Conservation (phyloP, 2,113 vertebrate genomes). For the Zosterops lateralis region DNA sequence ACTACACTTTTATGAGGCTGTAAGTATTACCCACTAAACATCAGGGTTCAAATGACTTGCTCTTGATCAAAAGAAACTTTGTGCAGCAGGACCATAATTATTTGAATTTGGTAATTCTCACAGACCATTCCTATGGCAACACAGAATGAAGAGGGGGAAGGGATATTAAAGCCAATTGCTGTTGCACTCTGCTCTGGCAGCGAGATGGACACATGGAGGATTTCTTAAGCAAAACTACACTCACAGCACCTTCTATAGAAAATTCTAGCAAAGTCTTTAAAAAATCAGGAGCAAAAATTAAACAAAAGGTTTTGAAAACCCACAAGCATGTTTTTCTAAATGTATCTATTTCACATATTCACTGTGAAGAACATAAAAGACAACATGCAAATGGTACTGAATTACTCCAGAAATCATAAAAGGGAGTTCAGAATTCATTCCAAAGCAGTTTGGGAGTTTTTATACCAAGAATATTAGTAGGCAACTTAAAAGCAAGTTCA, state of each 20-base stretch:
- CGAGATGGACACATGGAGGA: neutral
- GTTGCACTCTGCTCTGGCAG: neutral
- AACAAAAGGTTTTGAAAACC: neutral
- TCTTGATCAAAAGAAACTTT: conserved; percentile 46
- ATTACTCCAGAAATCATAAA: neutral
- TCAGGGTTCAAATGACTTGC: conserved; percentile 27
- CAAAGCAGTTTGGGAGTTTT: neutral
- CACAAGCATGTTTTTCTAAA: neutral
- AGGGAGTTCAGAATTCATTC: neutral
- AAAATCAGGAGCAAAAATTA: neutral
- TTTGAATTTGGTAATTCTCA: conserved; percentile 1
- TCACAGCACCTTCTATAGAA: neutral
- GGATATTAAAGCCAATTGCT: neutral
- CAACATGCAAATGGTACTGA: neutral
- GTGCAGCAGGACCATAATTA: conserved; percentile 15
- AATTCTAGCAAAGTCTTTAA: neutral
- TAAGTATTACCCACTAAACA: conserved; percentile 44
- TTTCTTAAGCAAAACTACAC: neutral
- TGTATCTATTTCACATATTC: neutral
- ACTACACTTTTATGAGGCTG: conserved; percentile 46
- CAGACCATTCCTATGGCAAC: neutral
- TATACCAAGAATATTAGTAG: neutral
- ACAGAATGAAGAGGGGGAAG: neutral
- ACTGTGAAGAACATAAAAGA: neutral
- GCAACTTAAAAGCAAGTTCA: neutral